A percentile compares a stretch with the other conserved stretches of the same genome.
phyloP scores from a whole-genome alignment of 2,113 vertebrate species.

The Bothrops jararaca region DNA sequence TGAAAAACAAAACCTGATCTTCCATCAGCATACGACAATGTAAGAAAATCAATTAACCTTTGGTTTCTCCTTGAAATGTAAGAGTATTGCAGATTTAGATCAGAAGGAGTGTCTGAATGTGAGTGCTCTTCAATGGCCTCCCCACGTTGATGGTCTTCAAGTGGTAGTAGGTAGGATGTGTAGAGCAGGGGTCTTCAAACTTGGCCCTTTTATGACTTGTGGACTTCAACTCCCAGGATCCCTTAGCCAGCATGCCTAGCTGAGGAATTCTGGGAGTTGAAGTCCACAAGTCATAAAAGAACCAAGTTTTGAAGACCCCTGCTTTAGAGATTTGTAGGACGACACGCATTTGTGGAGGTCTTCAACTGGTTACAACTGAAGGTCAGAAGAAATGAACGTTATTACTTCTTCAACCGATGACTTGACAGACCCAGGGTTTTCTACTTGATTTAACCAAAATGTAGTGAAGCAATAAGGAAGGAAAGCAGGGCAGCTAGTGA shows the following conservation, averaged over 20 bases:
- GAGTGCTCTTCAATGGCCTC: background rate
- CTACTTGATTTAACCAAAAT: background rate
- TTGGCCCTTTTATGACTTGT: no score
- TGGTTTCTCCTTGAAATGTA: background rate
- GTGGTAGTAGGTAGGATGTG: background rate
- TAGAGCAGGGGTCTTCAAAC: no score
- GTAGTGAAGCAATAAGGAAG: accelerated
- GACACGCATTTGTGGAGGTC: background rate
- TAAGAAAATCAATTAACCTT: background rate
- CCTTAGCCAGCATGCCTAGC: no score
- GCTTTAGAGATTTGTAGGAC: background rate
- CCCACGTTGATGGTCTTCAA: background rate
- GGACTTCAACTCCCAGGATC: no score
- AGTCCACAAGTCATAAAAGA: no score
- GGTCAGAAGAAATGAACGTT: no score
- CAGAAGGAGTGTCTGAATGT: background rate
- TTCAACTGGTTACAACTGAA: no score
- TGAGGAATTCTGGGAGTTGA: no score
- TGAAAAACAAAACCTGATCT: background rate
- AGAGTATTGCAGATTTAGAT: background rate
- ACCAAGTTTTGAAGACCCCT: no score
- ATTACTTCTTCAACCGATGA: accelerated
- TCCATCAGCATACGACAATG: background rate
- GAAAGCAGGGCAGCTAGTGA: background rate
- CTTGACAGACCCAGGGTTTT: accelerated